These are phyloP conservation scores for Gila robusta DNA, from an alignment of 2,797 vertebrate species.

Conservation along the genomic window DNA sequence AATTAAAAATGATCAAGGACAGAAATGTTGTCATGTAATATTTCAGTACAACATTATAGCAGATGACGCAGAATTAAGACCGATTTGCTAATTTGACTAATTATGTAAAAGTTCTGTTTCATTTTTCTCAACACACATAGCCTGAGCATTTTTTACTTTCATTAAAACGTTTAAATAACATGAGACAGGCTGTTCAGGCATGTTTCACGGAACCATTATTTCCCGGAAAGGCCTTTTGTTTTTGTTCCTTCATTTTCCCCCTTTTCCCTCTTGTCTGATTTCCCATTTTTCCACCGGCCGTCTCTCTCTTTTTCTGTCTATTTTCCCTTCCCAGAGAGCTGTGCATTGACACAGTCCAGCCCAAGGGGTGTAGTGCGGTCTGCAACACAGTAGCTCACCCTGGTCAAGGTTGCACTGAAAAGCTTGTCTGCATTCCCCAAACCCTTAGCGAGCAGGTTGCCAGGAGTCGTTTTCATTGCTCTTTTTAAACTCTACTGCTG, in stretches of 20 bases:
- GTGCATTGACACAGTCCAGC: constrained; percentile 74
- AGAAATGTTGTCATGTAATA: not conserved
- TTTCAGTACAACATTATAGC: constrained; percentile 8
- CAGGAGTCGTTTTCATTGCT: constrained; percentile 62
- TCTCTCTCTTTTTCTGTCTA: constrained; percentile 69
- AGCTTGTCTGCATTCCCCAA: constrained; percentile 69
- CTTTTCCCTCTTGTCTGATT: constrained; percentile 65
- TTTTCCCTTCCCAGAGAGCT: constrained; percentile 57
- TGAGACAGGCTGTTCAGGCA: not conserved
- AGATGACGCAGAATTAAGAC: constrained; percentile 13
- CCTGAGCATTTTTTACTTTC: not conserved
- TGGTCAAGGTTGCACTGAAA: constrained; percentile 78
- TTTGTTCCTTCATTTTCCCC: not conserved
- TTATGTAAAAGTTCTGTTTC: not conserved
- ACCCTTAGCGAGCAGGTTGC: constrained; percentile 60
- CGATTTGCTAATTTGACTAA: not conserved
- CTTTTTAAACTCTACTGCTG: constrained; percentile 61
- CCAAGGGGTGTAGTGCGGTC: constrained; percentile 65
- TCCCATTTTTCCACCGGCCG: constrained; percentile 62
- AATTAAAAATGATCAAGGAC: not conserved
- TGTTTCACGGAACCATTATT: not conserved
- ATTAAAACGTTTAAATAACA: not conserved
- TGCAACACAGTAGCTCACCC: constrained; percentile 64
- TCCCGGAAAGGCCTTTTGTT: constrained; percentile 5
- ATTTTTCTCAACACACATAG: not conserved